phyloP scores from a whole-genome alignment of 2,113 vertebrate genomes.

The Paramormyrops kingsleyae region DNA sequence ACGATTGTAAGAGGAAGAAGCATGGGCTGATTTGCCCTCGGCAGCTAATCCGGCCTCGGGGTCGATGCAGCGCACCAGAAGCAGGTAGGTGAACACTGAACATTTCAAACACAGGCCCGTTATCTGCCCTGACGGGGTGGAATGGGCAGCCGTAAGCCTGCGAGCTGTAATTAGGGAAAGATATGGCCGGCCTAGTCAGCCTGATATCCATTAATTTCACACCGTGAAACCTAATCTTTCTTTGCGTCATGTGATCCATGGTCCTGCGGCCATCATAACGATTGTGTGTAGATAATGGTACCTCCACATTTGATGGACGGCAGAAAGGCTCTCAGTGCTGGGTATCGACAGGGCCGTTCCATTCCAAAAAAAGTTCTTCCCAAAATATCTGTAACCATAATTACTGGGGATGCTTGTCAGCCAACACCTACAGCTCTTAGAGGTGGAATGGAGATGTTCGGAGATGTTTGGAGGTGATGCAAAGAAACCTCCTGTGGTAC shows the following conservation, averaged over 20 bases:
- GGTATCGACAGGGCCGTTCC: background rate
- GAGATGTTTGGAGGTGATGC: background rate
- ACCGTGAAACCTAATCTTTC: background rate
- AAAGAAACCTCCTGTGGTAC: background rate
- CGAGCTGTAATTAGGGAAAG: background rate
- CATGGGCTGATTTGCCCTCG: background rate
- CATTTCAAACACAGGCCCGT: background rate
- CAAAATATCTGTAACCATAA: background rate
- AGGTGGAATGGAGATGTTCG: background rate
- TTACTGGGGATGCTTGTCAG: background rate
- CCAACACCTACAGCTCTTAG: background rate
- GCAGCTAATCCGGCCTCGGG: background rate
- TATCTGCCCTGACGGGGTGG: background rate
- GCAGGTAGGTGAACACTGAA: background rate
- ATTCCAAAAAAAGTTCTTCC: background rate
- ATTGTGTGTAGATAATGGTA: background rate
- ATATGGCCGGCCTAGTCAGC: background rate
- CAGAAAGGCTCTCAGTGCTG: background rate
- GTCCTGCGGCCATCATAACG: background rate
- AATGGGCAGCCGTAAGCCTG: background rate
- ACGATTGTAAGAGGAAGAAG: background rate
- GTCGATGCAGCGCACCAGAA: background rate
- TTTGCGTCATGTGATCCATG: background rate
- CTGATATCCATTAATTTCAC: background rate
- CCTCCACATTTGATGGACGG: background rate